Evolutionary conservation across 1,140 invertebrate genomes (phyloP).

Genomic region (Armadillidium nasatum): DNA sequence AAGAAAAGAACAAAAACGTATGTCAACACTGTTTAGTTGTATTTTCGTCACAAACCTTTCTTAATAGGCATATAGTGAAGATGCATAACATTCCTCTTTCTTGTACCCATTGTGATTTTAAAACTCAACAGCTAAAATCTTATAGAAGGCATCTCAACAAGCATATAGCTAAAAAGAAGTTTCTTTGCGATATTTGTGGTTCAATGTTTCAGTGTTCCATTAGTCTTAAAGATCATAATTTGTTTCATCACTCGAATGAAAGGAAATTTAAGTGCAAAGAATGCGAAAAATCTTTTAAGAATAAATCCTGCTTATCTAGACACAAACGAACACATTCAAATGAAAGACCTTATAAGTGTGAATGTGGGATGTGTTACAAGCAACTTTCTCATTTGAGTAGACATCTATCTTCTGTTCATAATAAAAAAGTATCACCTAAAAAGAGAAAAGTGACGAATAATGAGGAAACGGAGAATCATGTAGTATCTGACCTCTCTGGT

Average conservation of each 20-base stretch:
- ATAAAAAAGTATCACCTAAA: constrained; percentile 30
- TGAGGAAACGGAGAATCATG: not conserved
- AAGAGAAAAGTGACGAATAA: constrained; percentile 27
- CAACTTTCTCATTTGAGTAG: constrained; percentile 50
- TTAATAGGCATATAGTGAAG: not conserved
- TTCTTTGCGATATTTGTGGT: constrained; percentile 51
- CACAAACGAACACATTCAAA: constrained; percentile 47
- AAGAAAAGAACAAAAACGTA: not conserved
- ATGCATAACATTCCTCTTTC: constrained; percentile 7
- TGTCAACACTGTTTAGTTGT: not conserved
- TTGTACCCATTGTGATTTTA: constrained; percentile 40
- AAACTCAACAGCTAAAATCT: constrained; percentile 29
- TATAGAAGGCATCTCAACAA: constrained; percentile 31
- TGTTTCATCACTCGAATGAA: constrained; percentile 49
- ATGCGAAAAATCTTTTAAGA: constrained; percentile 50
- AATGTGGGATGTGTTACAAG: constrained; percentile 48
- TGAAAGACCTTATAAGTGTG: constrained; percentile 47
- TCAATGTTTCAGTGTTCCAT: constrained; percentile 50
- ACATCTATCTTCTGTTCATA: constrained; percentile 49
- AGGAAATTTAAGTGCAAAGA: constrained; percentile 47
- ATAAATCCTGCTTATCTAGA: constrained; percentile 47
- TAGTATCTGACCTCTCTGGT: not conserved
- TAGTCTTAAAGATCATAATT: constrained; percentile 50
- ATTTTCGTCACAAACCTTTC: not conserved
- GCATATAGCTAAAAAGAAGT: constrained; percentile 27